These are phyloP conservation scores for Bucco capensis DNA, from an alignment of 2,113 vertebrate genomes.

Conservation along the genomic window DNA sequence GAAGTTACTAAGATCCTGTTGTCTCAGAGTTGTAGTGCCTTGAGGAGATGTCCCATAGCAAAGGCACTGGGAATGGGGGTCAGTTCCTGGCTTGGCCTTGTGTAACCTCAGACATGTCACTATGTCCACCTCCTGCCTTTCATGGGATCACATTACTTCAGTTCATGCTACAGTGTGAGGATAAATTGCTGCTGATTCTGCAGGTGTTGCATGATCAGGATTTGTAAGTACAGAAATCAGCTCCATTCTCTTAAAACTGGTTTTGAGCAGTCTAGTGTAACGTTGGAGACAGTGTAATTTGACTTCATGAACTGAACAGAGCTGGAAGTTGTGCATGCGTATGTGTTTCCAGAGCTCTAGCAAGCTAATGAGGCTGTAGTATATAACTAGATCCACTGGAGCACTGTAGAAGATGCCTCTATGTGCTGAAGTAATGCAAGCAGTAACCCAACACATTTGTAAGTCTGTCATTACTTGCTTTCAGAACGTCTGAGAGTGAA, in stretches of 20 bases:
- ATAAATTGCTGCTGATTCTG: not conserved
- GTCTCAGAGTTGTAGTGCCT: not conserved
- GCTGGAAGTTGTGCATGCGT: not conserved
- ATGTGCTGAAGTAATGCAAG: not conserved
- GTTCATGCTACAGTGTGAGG: fast-evolving
- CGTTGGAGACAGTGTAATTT: not conserved
- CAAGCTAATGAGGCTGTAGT: fast-evolving
- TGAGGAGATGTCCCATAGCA: not conserved
- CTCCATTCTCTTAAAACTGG: not conserved
- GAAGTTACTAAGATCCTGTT: not conserved
- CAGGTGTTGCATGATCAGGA: not conserved
- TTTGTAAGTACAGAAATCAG: not conserved
- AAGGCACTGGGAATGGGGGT: not conserved
- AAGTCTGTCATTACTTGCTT: not conserved
- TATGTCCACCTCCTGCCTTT: not conserved
- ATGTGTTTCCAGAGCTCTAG: not conserved
- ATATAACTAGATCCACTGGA: not conserved
- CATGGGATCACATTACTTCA: not conserved
- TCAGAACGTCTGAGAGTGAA: not conserved
- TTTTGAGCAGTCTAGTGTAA: not conserved
- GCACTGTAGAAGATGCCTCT: not conserved
- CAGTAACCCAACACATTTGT: not conserved
- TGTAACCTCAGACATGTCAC: not conserved
- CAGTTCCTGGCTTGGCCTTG: not conserved
- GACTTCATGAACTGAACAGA: not conserved